Evolutionary conservation across 2,888 invertebrate genomes (phyloP), one percentile per base, ranked within the genome.

Genomic region (Platycheirus albimanus): DNA sequence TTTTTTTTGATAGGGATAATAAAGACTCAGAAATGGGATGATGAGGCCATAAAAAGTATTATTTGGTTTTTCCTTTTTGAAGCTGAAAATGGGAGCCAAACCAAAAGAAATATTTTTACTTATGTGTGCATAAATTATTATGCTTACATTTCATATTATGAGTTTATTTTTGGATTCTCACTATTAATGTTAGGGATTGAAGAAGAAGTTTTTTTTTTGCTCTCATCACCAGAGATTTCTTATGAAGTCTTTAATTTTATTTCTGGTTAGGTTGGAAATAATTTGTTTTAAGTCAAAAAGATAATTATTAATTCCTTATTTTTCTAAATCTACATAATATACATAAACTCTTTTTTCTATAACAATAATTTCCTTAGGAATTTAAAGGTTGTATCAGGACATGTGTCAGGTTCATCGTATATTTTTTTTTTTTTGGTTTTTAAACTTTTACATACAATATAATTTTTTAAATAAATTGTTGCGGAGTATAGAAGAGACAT

Each of bases 331-430:
- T 64, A 38, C 17, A n/a, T n/a, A n/a, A n/a, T n/a, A n/a, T 54
- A 36, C 28, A 24, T 38, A 13, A 58, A 19, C 38, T 13, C 58
- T 33, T 45, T 38, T 45, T 19, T 49, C 15, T 52, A 30, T 28
- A 20, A 17, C 10, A 51, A 2, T 7, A 15, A 24, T 58, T 43
- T 52, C 58, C 15, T 24, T 67, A 38, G 61, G 63, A 69, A 69
- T 61, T 63, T 30, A 33, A 64, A 30, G 45, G 54, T 33, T 33
- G 20, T 52, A 58, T 54, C 38, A 61, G 38, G 70, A 63, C 33
- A 56, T n/a, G n/a, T n/a, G 49, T 49, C 49, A 56, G 41, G 54
- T 75, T 70, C 49, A 54, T 70, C 51, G 70, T 64, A 51, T 38
- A 4, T 30, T 36, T 69, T n/a, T n/a, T n/a, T 54, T 45, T 36